These are phyloP conservation scores for Arge pagana DNA, from an alignment of 2,888 invertebrate genomes.

Conservation along the genomic window DNA sequence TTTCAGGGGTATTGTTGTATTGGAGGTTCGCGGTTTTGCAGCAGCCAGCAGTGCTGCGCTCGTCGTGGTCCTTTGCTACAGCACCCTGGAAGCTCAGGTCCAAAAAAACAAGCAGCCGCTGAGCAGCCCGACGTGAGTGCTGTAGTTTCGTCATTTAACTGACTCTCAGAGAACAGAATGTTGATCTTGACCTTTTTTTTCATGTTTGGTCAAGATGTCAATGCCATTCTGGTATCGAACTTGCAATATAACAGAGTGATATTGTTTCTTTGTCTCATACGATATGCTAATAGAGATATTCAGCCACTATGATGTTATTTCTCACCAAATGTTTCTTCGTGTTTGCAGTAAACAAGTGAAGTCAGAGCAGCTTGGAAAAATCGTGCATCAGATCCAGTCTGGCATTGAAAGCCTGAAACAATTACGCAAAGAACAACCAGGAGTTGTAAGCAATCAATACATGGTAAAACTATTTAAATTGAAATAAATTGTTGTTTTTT, in stretches of 20 bases:
- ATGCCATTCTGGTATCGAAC: no score
- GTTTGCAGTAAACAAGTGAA: constrained; percentile 42
- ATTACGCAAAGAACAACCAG: constrained; percentile 48
- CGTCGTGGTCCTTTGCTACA: constrained; percentile 49
- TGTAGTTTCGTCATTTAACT: no score
- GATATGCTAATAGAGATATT: no score
- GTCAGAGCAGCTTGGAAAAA: constrained; percentile 42
- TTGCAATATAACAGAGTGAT: no score
- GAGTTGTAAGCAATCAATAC: constrained; percentile 41
- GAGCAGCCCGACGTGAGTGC: constrained; percentile 16
- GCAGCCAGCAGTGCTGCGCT: constrained; percentile 55
- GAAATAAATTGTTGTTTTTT: neutral
- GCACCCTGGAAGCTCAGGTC: constrained; percentile 47
- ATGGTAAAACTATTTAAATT: neutral
- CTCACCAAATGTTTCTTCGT: no score
- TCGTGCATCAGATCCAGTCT: constrained; percentile 42
- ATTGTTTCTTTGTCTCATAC: no score
- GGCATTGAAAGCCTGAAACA: constrained; percentile 39
- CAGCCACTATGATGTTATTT: no score
- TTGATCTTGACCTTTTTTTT: no score
- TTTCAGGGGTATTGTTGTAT: constrained; percentile 49
- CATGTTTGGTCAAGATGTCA: no score
- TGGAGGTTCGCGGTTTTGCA: constrained; percentile 52
- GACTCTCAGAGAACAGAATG: no score
- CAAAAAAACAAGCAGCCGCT: constrained; percentile 38